Base-by-base conservation (phyloP, 37 sponge, comb jelly and placozoan species). In the Theonella swinhoei region DNA sequence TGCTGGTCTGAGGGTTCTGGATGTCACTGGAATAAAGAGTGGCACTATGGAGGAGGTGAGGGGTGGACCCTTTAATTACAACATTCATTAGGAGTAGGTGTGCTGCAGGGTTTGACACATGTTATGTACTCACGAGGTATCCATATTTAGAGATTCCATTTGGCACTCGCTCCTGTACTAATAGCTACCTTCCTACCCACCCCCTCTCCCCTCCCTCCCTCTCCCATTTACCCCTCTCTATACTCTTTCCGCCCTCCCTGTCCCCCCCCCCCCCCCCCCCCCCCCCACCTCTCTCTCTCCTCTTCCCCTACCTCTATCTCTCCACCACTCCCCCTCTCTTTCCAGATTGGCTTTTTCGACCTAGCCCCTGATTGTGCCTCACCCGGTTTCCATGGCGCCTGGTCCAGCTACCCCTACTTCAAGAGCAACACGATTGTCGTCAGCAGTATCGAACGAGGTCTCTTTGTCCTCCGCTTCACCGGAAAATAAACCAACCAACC, bases 361-460 rank as follows among this genome's bases (percentile, higher is more conserved):
- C 83, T 91, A 22, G 84, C 80, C 22, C 92, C 92, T 26, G 63
- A 82, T 0, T 87, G 88, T 39, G 58, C 42, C 39, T 2, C 62
- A 0, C 83, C 87, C 8, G 83, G 79, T 3, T 91, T 91, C 81
- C 47, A 70, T 22, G 92, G 92, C 60, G 65, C 92, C 42, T 91
- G 92, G 92, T 86, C 88, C 61, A 87, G 37, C 76, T 91, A 91
- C 29, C 88, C 88, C 34, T 91, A 87, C 80, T 91, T 91, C 66
- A 63, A 76, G 22, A 91, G 92, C 39, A 80, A 76, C 5, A 91
- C 74, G 22, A 87, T 91, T 76, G 65, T 91, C 38, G 88, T 87
- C 20, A 83, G 72, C 84, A 91, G 92, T 76, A 91, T 91, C 39
- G 92, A 91, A 41, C 62, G 84, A 68, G 92, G 92, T 0, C 76